These are phyloP conservation scores for Paratilapia polleni DNA, from an alignment of 2,113 vertebrate species.

Conservation along the genomic window DNA sequence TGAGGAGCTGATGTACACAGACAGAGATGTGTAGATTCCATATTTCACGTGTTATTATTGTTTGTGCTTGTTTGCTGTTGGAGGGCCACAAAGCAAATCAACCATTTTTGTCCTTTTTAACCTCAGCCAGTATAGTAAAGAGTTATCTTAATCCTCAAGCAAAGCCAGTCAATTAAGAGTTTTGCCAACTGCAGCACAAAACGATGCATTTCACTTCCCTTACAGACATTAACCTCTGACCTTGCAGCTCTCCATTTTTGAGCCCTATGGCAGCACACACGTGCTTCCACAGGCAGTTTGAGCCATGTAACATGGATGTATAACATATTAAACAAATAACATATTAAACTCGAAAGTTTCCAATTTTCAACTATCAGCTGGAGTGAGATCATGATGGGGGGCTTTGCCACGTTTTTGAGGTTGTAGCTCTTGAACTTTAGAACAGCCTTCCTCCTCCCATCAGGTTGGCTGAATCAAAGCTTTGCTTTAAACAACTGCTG, in stretches of 20 bases:
- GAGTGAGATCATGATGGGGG: fast-evolving
- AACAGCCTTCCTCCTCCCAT: background rate
- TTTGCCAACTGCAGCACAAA: background rate
- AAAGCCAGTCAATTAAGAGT: background rate
- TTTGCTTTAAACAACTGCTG: fast-evolving
- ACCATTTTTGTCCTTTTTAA: background rate
- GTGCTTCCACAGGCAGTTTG: background rate
- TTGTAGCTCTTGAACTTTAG: background rate
- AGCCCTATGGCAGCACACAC: background rate
- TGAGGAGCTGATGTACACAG: background rate
- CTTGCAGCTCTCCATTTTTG: background rate
- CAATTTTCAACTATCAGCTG: background rate
- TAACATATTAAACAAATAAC: no score
- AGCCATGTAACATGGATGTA: background rate
- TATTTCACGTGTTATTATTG: background rate
- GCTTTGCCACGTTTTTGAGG: background rate
- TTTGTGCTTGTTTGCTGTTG: background rate
- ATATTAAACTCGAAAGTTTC: background rate
- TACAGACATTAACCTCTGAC: background rate
- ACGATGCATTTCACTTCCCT: background rate
- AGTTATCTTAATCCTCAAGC: background rate
- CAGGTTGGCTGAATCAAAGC: no score
- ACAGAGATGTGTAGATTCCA: background rate
- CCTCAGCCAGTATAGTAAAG: background rate
- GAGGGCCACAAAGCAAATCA: background rate